Percentiles rank a stretch among this genome's conserved stretches.
These are phyloP conservation scores for Rissa tridactyla DNA, from an alignment of 2,113 vertebrate genomes.

Conservation along the genomic window DNA sequence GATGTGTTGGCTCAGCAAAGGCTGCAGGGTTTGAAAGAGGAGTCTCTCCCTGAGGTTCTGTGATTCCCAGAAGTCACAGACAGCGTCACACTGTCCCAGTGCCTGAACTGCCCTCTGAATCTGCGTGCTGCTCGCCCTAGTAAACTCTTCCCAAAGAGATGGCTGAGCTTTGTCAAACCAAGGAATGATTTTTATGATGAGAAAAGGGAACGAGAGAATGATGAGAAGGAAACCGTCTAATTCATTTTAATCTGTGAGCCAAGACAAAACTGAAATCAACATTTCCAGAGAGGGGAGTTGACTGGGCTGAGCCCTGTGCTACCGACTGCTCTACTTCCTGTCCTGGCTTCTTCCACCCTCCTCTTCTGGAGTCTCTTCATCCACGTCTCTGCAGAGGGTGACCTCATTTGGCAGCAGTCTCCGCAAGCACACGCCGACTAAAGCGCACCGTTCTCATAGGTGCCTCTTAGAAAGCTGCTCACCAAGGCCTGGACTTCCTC, in stretches of 20 bases:
- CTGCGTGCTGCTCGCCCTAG: background rate
- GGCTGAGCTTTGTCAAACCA: background rate
- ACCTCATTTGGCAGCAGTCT: constrained; percentile 43
- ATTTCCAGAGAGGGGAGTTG: constrained; percentile 35
- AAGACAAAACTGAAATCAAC: constrained; percentile 24
- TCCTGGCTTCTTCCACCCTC: constrained; percentile 19
- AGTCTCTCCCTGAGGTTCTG: background rate
- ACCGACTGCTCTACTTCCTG: constrained; percentile 35
- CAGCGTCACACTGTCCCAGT: background rate
- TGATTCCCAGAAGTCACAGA: background rate
- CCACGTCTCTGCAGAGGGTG: background rate
- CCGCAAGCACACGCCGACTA: background rate
- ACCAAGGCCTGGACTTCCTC: constrained; percentile 48
- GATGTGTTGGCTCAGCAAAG: background rate
- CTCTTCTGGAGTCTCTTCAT: background rate
- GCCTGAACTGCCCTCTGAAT: background rate
- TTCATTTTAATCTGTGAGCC: background rate
- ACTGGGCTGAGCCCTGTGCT: background rate
- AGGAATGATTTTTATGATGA: background rate
- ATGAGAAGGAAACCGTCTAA: background rate
- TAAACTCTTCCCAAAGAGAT: background rate
- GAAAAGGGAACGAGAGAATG: background rate
- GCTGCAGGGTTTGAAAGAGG: background rate
- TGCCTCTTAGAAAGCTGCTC: constrained; percentile 13
- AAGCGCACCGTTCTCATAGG: background rate